These are phyloP conservation scores for Strix occidentalis DNA, from an alignment of 2,797 vertebrate genomes.

Conservation along the genomic window DNA sequence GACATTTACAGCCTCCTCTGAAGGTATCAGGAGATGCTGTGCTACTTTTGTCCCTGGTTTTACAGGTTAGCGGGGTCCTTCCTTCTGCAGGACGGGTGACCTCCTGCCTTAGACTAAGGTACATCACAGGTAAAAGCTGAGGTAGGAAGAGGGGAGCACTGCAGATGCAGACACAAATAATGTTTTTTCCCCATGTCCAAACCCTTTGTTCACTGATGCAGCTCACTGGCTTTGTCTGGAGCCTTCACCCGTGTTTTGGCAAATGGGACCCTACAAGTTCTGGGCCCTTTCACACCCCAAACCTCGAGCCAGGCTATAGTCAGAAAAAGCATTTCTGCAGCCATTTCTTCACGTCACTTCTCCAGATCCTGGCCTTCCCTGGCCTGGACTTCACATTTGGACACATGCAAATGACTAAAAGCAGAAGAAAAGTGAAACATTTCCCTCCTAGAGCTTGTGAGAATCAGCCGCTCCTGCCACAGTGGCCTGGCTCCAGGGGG, in stretches of 20 bases:
- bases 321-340: background rate
- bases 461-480: background rate
- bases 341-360: background rate
- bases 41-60: background rate
- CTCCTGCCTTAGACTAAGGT: background rate
- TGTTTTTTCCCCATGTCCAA: background rate
- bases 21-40: no score
- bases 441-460: background rate
- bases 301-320: background rate
- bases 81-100: background rate
- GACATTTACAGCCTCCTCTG: no score
- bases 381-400: background rate
- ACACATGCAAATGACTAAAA: background rate
- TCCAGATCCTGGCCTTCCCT: background rate
- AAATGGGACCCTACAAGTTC: background rate
- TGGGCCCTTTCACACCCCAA: background rate
- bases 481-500: background rate
- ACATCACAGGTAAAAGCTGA: background rate
- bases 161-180: no score
- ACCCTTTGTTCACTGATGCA: background rate
- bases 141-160: background rate
- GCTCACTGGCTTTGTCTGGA: background rate
- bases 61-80: fast-evolving
- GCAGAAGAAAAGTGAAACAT: background rate
- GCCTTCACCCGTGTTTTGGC: background rate